phyloP scores from a whole-genome alignment of 2,888 invertebrate genomes.

The Hofmannophila pseudospretella region DNA sequence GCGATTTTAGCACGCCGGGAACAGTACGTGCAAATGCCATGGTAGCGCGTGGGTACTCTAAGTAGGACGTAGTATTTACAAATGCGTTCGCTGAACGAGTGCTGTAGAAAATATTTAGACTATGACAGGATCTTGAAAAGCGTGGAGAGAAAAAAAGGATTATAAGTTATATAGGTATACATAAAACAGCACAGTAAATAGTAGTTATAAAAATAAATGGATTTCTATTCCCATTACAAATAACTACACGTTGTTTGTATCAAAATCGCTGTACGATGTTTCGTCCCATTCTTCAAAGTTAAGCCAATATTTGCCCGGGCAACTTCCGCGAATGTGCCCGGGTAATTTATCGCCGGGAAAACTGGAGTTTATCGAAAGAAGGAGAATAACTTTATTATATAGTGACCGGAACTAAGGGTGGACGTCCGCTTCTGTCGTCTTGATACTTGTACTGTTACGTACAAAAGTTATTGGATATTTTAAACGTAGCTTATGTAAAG shows the following conservation, averaged over 20 bases:
- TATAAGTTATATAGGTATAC: no score
- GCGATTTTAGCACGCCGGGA: no score
- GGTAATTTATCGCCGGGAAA: slow-evolving; percentile 74
- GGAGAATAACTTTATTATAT: slow-evolving; percentile 77
- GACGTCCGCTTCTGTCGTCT: slow-evolving; percentile 29
- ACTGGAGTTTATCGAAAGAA: slow-evolving; percentile 77
- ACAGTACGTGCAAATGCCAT: no score
- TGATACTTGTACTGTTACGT: slow-evolving; percentile 26
- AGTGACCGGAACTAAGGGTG: slow-evolving; percentile 69
- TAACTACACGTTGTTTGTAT: slow-evolving; percentile 17
- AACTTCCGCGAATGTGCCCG: slow-evolving; percentile 59
- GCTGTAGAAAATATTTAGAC: no score
- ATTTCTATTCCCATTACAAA: slow-evolving; percentile 4
- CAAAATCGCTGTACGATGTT: slow-evolving; percentile 43
- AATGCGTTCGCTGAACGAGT: no score
- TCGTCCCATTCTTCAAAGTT: slow-evolving; percentile 63
- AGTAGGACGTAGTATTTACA: no score
- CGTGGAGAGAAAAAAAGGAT: no score
- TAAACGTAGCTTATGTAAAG: no score
- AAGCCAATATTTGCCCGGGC: slow-evolving; percentile 72
- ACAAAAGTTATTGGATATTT: slow-evolving; percentile 25
- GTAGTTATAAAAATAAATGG: no score
- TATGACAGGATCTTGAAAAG: no score
- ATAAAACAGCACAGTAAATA: no score
- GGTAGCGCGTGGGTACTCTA: no score